A percentile compares a stretch with the other conserved stretches of the same genome.
Conservation (phyloP, 1,140 invertebrate genomes). For the Cyclina sinensis region DNA sequence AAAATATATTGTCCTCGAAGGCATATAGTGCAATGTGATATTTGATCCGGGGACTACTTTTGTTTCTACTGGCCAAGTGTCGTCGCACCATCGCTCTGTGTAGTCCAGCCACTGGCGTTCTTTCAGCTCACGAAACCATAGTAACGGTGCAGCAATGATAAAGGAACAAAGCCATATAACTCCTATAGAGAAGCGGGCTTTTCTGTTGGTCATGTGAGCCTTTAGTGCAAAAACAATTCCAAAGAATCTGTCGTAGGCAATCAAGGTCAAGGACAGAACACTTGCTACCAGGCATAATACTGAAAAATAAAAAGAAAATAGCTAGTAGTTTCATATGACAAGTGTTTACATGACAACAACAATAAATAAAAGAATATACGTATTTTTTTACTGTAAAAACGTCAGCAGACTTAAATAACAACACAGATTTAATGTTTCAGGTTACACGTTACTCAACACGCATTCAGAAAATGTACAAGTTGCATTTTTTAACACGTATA, state of each 20-base stretch:
- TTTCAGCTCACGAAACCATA: conserved; percentile 78
- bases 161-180: conserved; percentile 86
- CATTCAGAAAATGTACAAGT: too few species aligned
- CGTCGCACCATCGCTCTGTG: conserved; percentile 83
- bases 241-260: conserved; percentile 87
- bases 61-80: conserved; percentile 76
- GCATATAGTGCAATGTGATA: conserved; percentile 65
- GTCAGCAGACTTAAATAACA: too few species aligned
- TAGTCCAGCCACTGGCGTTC: conserved; percentile 80
- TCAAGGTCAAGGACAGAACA: conserved; percentile 87
- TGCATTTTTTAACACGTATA: too few species aligned
- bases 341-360: too few species aligned
- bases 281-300: conserved; percentile 87
- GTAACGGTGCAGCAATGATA: conserved; percentile 84
- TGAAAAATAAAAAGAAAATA: conserved; percentile 74
- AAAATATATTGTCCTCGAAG: conserved; percentile 84
- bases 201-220: conserved; percentile 81
- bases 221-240: conserved; percentile 84
- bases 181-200: conserved; percentile 83
- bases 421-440: too few species aligned
- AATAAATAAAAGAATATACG: too few species aligned
- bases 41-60: conserved; percentile 63
- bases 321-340: too few species aligned
- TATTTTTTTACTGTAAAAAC: too few species aligned
- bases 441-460: too few species aligned